Conservation (phyloP, 2,797 vertebrate genomes). For the Triplophysa yarkandensis region DNA sequence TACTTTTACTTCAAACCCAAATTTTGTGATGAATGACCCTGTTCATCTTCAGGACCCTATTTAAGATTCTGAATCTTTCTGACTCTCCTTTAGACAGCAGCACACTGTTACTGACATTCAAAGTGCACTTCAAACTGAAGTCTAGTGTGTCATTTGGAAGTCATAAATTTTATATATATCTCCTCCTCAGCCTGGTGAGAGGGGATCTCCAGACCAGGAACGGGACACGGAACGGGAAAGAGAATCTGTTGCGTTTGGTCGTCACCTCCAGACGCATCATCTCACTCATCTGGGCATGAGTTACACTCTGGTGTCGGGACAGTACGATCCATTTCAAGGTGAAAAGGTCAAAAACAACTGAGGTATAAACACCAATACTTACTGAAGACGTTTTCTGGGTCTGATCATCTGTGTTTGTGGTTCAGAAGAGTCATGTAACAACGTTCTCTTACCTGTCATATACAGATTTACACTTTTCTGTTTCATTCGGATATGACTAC, state of each 20-base stretch:
- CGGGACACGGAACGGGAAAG: conserved; percentile 87
- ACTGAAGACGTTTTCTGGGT: not conserved
- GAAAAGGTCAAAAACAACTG: conserved; percentile 53
- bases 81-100: too few species aligned
- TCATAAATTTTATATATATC: not conserved
- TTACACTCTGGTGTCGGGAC: conserved; percentile 93
- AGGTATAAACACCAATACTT: not conserved
- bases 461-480: not conserved
- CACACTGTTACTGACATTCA: too few species aligned
- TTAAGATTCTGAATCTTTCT: too few species aligned
- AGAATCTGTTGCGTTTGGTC: conserved; percentile 85
- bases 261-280: conserved; percentile 94
- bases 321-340: conserved; percentile 97
- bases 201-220: conserved; percentile 87
- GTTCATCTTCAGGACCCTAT: too few species aligned
- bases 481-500: not conserved
- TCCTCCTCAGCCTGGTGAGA: conserved; percentile 84
- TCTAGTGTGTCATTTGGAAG: too few species aligned
- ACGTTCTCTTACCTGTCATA: not conserved
- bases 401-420: not conserved
- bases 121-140: too few species aligned
- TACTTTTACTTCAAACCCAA: too few species aligned
- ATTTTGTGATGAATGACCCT: too few species aligned
- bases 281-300: conserved; percentile 96
- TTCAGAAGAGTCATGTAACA: not conserved